A percentile compares a stretch with the other conserved stretches of the same genome.
phyloP scores from a whole-genome alignment of 92 coral and sea anemone species.

The Umimayanthus kanabou region DNA sequence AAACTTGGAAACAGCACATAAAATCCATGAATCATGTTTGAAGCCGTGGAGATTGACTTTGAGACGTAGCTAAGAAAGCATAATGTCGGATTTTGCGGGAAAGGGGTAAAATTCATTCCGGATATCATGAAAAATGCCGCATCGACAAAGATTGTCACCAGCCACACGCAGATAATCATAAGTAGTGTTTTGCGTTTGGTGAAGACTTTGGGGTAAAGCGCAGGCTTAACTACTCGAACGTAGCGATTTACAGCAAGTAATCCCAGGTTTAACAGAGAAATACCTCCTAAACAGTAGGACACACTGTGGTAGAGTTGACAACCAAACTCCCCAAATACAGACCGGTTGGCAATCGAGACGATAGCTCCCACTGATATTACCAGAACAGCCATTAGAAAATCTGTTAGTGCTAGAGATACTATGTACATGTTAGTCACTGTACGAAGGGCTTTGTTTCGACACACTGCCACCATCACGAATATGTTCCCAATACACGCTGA shows the following conservation, averaged over 20 bases:
- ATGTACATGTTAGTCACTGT: conserved; percentile 11
- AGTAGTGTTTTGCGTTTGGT: neutral
- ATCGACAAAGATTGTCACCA: conserved; percentile 3
- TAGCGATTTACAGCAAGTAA: conserved; percentile 21
- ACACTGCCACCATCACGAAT: neutral
- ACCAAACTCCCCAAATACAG: conserved; percentile 8
- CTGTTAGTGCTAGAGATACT: conserved; percentile 9
- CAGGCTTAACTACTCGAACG: conserved; percentile 2
- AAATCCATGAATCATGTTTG: neutral
- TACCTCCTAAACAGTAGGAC: conserved; percentile 7
- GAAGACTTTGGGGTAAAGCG: conserved; percentile 7
- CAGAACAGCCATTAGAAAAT: conserved; percentile 8
- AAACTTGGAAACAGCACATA: conserved; percentile 10
- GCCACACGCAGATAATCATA: conserved; percentile 2
- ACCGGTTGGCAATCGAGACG: conserved; percentile 2
- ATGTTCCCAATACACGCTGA: conserved; percentile 8
- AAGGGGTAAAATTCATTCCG: neutral
- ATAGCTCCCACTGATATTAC: neutral
- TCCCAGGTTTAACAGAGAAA: neutral
- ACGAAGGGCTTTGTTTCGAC: neutral
- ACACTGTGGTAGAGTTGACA: conserved; percentile 8
- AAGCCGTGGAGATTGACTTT: neutral
- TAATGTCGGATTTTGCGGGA: conserved; percentile 2
- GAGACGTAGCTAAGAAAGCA: neutral
- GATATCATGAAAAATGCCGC: neutral